Evolutionary conservation across 2,888 invertebrate species (phyloP), one percentile per base, ranked within the genome.

Genomic region (Yponomeuta sedellus): DNA sequence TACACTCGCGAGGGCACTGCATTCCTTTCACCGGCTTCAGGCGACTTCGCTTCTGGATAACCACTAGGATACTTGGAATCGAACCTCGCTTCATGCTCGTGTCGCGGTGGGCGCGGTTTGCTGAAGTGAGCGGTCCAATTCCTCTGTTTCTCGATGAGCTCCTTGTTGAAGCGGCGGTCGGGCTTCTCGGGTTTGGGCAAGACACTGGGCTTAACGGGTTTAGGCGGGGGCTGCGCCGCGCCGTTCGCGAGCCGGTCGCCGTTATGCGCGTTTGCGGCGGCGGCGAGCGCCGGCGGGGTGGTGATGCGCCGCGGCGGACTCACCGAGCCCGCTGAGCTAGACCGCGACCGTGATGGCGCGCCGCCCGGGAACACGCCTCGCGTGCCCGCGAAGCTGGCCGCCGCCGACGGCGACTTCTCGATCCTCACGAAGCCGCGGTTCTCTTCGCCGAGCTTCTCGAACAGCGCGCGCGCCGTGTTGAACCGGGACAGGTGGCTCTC

Each of bases 121-220:
- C 95, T 95, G 82, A 97, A 97, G 85, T 97, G 97, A 69, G 96
- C 96, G 40, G 97, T 97, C 97, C 97, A 97, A 87, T 97, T 97
- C 79, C 95, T 95, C 80, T 97, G 97, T 77, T 97, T 96, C 84
- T 97, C 97, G 72, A 97, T 97, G 66, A 97, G 90, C 82, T 97
- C 97, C 72, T 96, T 95, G 69, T 96, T 96, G 75, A 96, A 95
- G 76, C 95, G 94, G 67, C 96, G 91, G 80, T 97, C 97, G 3
- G 96, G 96, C 82, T 96, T 96, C 75, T 96, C 96, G 0, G 96
- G 96, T 80, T 96, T 96, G 16, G 93, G 92, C 73, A 93, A 89
- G 68, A 93, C 90, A 70, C 93, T 92, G 8, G 93, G 93, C 71
- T 93, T 92, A 16, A 76, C 82, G 39, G 91, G 88, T 76, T 92